These are phyloP conservation scores for Fregetta grallaria DNA, from an alignment of 2,113 vertebrate genomes.

Conservation along the genomic window DNA sequence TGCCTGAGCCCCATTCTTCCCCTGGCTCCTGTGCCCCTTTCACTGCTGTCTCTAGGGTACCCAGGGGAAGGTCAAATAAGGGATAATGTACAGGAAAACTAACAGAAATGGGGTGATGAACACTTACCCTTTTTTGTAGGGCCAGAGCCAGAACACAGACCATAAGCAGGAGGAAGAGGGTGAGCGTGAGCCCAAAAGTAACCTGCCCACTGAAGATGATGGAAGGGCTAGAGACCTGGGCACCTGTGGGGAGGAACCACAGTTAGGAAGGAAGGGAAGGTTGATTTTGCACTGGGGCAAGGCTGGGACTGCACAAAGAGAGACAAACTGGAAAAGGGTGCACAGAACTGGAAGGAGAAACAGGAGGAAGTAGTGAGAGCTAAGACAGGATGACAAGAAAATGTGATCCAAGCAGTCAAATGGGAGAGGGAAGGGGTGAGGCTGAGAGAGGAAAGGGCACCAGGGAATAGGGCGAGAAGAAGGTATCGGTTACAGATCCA, in stretches of 20 bases:
- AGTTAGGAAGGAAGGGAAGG: not conserved
- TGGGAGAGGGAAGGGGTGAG: not conserved
- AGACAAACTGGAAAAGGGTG: not conserved
- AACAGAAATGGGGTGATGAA: not conserved
- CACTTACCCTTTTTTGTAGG: conserved; percentile 54
- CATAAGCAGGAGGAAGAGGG: conserved; percentile 25
- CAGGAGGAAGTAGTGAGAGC: not conserved
- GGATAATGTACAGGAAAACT: not conserved
- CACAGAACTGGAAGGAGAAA: not conserved
- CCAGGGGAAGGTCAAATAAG: not conserved
- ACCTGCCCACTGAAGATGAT: not conserved
- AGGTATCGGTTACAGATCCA: not conserved
- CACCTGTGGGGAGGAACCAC: conserved; percentile 47
- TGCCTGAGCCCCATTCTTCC: not conserved
- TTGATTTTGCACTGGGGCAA: not conserved
- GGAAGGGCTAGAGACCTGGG: conserved; percentile 22
- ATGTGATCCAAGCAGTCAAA: not conserved
- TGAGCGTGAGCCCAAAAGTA: conserved; percentile 43
- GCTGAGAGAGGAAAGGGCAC: not conserved
- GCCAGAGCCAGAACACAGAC: conserved; percentile 14
- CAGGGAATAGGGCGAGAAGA: not conserved
- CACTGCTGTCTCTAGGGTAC: not conserved
- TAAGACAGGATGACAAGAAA: not conserved
- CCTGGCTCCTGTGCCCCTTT: not conserved
- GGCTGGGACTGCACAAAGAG: not conserved